These are phyloP conservation scores for Columbina picui DNA, from an alignment of 2,113 vertebrate species.

Conservation along the genomic window DNA sequence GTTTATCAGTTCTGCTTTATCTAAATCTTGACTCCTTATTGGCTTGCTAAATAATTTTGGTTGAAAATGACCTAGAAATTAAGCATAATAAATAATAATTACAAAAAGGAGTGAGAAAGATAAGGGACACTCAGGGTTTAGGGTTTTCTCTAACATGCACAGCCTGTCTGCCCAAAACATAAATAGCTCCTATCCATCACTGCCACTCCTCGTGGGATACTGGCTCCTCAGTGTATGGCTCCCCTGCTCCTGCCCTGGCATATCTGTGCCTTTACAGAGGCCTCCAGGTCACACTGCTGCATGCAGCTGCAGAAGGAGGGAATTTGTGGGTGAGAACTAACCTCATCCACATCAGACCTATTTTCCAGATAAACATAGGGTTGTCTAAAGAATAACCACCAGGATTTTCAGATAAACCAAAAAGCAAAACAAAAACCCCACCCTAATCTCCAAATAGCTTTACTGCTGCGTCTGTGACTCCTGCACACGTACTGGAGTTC, in stretches of 20 bases:
- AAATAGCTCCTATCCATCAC: neutral
- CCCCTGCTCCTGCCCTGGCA: neutral
- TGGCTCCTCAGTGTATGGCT: rapidly evolving
- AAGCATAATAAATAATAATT: neutral
- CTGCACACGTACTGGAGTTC: rapidly evolving
- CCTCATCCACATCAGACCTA: neutral
- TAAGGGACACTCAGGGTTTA: neutral
- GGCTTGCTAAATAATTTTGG: neutral
- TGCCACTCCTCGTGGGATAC: neutral
- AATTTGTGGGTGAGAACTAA: neutral
- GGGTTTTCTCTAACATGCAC: neutral
- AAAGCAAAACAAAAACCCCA: neutral
- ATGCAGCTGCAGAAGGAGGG: neutral
- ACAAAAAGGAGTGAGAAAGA: neutral
- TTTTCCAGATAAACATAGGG: neutral
- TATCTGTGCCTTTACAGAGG: neutral
- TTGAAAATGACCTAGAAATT: neutral
- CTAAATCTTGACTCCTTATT: neutral
- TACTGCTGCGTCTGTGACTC: neutral
- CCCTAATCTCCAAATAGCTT: neutral
- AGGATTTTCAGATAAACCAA: neutral
- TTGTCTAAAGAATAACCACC: neutral
- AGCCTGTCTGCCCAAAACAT: neutral
- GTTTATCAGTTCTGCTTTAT: neutral
- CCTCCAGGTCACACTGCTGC: rapidly evolving